Percentiles rank a stretch among this genome's conserved stretches.
These are phyloP conservation scores for Brachionus rotundiformis DNA, from an alignment of 1,140 invertebrate genomes.

Conservation along the genomic window DNA sequence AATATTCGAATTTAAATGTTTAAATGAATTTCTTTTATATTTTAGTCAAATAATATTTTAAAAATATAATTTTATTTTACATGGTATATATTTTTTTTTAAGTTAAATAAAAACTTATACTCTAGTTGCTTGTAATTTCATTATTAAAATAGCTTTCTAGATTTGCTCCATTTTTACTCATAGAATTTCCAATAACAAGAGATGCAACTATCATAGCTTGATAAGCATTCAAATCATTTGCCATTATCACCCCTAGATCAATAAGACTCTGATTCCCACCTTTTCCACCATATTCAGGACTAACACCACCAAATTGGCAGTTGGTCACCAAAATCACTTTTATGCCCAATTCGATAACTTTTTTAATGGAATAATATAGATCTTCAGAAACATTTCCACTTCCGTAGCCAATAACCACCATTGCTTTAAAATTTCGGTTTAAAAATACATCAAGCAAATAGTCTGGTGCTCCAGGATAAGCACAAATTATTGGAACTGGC, in stretches of 20 bases:
- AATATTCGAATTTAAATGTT: no score
- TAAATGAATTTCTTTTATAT: no score
- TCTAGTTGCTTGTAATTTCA: background rate
- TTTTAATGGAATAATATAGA: slow-evolving; percentile 30
- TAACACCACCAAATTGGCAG: slow-evolving; percentile 38
- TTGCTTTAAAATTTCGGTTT: background rate
- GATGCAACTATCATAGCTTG: slow-evolving; percentile 30
- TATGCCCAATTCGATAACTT: background rate
- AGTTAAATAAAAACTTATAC: no score
- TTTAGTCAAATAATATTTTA: no score
- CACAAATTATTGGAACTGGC: slow-evolving; percentile 6
- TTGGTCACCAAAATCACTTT: slow-evolving; percentile 19
- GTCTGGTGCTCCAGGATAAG: slow-evolving; percentile 10
- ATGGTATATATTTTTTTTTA: no score
- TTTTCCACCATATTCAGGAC: slow-evolving; percentile 3
- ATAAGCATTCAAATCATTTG: slow-evolving; percentile 41
- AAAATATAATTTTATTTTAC: no score
- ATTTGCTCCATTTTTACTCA: background rate
- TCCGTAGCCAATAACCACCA: slow-evolving; percentile 24
- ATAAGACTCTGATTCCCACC: slow-evolving; percentile 28
- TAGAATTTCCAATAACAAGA: slow-evolving; percentile 19
- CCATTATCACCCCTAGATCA: slow-evolving; percentile 35
- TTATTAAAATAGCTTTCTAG: slow-evolving; percentile 42
- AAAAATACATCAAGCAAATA: background rate
- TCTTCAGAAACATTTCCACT: slow-evolving; percentile 29